Conservation (phyloP, 2,113 vertebrate genomes). For the Bungarus multicinctus region DNA sequence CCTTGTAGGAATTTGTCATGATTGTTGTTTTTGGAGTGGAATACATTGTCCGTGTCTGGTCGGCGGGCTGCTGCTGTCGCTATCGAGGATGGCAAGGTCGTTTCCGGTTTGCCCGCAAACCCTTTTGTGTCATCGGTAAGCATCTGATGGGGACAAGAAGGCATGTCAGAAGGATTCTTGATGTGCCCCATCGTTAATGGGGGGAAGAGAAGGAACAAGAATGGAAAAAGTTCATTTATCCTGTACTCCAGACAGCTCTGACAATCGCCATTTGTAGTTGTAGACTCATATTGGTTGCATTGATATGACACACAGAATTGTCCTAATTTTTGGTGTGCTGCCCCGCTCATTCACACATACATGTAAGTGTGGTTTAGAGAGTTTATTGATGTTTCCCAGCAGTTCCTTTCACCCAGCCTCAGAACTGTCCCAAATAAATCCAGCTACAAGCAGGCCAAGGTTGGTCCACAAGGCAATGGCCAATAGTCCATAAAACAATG, state of each 20-base stretch:
- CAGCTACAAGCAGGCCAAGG: too few species aligned
- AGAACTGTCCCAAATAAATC: too few species aligned
- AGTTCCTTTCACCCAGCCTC: too few species aligned
- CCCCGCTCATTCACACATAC: too few species aligned
- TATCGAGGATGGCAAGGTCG: conserved; percentile 96
- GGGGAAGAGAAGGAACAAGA: neutral
- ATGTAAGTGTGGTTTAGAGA: too few species aligned
- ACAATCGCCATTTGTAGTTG: neutral
- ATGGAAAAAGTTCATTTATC: neutral
- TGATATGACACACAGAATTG: neutral
- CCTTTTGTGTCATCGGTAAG: conserved; percentile 96
- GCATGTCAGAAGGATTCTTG: neutral
- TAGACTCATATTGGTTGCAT: neutral
- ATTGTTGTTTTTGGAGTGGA: conserved; percentile 97
- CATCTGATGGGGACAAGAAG: fast-evolving
- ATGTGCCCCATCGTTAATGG: neutral
- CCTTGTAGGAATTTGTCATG: conserved; percentile 92
- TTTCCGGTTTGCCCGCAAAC: conserved; percentile 93
- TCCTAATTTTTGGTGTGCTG: neutral
- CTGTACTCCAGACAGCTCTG: neutral
- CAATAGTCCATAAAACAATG: too few species aligned
- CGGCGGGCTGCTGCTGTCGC: conserved; percentile 93
- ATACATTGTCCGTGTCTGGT: conserved; percentile 91
- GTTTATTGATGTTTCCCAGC: too few species aligned
- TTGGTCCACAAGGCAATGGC: too few species aligned